Conservation (phyloP, 2,797 vertebrate genomes). For the Toxotes lorentzi region DNA sequence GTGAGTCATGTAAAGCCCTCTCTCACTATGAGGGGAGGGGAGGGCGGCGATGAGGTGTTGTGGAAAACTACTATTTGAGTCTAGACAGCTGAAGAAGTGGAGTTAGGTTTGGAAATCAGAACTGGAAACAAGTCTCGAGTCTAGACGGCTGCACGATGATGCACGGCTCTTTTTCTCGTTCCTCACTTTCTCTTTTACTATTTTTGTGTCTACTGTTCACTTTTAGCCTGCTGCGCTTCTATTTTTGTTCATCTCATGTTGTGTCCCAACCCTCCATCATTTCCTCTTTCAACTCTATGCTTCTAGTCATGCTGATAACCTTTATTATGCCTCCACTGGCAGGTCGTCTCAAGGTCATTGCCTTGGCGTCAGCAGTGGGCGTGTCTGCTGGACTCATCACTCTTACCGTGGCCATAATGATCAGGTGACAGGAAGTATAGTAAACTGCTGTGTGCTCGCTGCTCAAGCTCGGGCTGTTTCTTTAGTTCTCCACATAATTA, state of each 20-base stretch:
- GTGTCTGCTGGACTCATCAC: conserved; percentile 86
- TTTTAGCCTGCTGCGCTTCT: conserved; percentile 43
- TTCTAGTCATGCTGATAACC: conserved; percentile 27
- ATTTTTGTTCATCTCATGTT: conserved; percentile 24
- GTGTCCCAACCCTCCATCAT: background rate
- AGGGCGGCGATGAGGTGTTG: conserved; percentile 77
- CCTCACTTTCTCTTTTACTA: conserved; percentile 58
- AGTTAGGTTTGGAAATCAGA: conserved; percentile 74
- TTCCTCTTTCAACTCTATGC: background rate
- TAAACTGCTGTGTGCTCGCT: background rate
- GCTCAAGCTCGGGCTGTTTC: background rate
- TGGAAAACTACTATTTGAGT: conserved; percentile 81
- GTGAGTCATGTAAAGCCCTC: conserved; percentile 76
- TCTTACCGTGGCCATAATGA: conserved; percentile 86
- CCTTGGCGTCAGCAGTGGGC: conserved; percentile 85
- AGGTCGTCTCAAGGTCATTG: conserved; percentile 88
- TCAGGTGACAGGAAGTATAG: conserved; percentile 79
- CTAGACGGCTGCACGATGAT: conserved; percentile 69
- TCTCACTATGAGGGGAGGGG: conserved; percentile 59
- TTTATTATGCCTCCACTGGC: conserved; percentile 35
- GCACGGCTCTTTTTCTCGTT: conserved; percentile 51
- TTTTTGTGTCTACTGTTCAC: conserved; percentile 50
- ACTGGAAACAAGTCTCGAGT: conserved; percentile 76
- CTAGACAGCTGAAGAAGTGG: conserved; percentile 77
- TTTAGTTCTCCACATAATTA: background rate